Base-by-base conservation (phyloP, 2,113 vertebrate genomes). In the Rhipidura dahli region DNA sequence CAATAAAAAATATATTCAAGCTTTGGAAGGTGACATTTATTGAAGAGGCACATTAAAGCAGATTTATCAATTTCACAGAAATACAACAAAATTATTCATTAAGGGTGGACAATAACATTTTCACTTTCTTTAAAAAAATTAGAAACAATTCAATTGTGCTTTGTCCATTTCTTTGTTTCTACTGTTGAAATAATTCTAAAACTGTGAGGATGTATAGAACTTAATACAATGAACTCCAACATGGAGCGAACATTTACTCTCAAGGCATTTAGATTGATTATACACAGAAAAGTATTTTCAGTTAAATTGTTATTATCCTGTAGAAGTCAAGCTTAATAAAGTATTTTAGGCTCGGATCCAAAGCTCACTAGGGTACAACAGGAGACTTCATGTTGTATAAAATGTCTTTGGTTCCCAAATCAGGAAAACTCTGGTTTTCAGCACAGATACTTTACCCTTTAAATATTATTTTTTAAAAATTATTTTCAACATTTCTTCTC, bases 51-150 rank as follows among this genome's bases (percentile, higher is more conserved):
- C 37, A 83, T 87, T 91, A 94, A 79, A 91, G 72, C 10, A 87
- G 49, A 95, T 94, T 57, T 61, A 93, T 87, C 80, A 94, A 0
- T 94, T 96, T 95, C 92, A 83, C 18, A 91, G 44, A 57, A 79
- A 79, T 30, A 69, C 26, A 40, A 57, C 24, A 40, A 60, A 90
- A 86, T 19, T 0, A 84, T 87, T 87, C n/a, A 87, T 61, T 89
- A 78, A 73, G 6, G 39, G 31, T 79, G 39, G 61, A 57, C 37
- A 85, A 61, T n/a, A 50, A 63, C 27, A 72, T 47, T 71, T 94
- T 72, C 45, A 82, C 53, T 84, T 82, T 76, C 42, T 87, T 81
- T 71, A 86, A 94, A 88, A 6, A 80, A 83, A 93, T 42, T 22
- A 42, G 35, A 83, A 94, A 60, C 17, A 77, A 86, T 51, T 78